A percentile compares a stretch with the other conserved stretches of the same genome.
Conservation (phyloP, 2,797 vertebrate species). For the Lacerta agilis region DNA sequence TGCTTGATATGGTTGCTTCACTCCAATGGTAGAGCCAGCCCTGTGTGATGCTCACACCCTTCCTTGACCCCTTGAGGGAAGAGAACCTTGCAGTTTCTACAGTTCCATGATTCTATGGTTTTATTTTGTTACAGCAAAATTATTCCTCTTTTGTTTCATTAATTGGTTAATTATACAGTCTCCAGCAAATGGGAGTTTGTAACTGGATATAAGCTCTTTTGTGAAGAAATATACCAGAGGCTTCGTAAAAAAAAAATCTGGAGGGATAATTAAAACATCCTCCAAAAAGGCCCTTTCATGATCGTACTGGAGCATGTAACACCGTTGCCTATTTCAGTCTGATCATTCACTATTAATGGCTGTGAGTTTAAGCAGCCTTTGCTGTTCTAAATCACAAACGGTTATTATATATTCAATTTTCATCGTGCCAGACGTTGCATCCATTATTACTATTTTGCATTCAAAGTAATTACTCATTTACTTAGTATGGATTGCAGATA, state of each 20-base stretch:
- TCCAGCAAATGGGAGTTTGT: background rate
- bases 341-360: background rate
- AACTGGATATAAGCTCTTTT: background rate
- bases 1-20: too few relatives aligned
- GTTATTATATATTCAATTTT: background rate
- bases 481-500: slow-evolving; percentile 1
- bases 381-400: rapidly evolving
- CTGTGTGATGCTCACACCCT: background rate
- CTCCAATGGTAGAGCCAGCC: too few relatives aligned
- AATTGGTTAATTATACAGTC: background rate
- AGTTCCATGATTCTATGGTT: too few relatives aligned
- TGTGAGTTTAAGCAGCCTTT: background rate
- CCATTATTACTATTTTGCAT: rapidly evolving
- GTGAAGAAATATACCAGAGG: background rate
- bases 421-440: background rate
- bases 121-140: background rate
- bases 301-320: background rate
- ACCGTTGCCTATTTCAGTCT: background rate
- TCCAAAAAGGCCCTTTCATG: background rate
- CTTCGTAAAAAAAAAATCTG: background rate
- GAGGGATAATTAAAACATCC: background rate
- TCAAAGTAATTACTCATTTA: slow-evolving; percentile 13
- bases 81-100: background rate
- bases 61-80: background rate
- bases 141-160: background rate